These are phyloP conservation scores for Muntiacus muntjak DNA, from an alignment of 2,113 vertebrate genomes.

Conservation along the genomic window DNA sequence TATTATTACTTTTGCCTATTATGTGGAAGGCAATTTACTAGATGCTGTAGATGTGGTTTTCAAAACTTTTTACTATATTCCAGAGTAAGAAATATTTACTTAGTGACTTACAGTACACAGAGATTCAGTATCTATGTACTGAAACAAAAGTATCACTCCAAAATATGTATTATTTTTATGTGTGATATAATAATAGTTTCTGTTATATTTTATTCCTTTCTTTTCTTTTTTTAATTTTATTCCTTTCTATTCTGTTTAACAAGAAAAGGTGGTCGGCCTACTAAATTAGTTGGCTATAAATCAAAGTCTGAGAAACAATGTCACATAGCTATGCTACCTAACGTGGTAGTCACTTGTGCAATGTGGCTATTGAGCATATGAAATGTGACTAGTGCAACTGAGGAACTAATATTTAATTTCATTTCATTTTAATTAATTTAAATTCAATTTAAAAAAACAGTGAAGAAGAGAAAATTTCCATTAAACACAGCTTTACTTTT, in stretches of 20 bases:
- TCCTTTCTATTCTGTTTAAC: background rate
- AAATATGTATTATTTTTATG: background rate
- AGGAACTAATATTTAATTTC: background rate
- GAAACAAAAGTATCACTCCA: background rate
- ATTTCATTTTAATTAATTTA: background rate
- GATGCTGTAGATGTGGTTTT: background rate
- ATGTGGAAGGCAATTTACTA: background rate
- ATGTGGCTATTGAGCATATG: background rate
- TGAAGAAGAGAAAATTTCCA: background rate
- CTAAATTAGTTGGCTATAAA: background rate
- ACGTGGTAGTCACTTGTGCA: background rate
- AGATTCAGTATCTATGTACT: background rate
- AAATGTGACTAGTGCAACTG: background rate
- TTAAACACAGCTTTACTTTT: background rate
- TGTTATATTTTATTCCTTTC: background rate
- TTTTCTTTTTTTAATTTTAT: background rate
- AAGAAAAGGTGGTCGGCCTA: background rate
- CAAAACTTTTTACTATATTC: background rate
- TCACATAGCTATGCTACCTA: background rate
- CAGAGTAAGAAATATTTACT: background rate
- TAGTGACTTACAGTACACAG: background rate
- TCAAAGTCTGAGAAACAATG: background rate
- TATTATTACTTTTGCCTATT: background rate
- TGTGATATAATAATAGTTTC: background rate
- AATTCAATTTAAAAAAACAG: background rate